These are phyloP conservation scores for Microplitis manilae DNA, from an alignment of 2,888 invertebrate genomes.

Conservation along the genomic window DNA sequence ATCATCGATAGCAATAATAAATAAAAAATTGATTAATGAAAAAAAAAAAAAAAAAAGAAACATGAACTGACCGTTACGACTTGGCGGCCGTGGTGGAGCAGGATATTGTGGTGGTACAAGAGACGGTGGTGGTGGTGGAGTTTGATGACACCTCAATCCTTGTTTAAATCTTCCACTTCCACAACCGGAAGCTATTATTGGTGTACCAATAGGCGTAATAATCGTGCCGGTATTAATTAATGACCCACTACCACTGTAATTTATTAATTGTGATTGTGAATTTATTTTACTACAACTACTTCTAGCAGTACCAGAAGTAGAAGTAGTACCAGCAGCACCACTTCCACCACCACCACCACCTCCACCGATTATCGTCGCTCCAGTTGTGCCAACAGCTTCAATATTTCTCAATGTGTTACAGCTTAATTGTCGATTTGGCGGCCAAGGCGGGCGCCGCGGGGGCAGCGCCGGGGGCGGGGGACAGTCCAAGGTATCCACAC, in stretches of 20 bases:
- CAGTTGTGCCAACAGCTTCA: slow-evolving; percentile 53
- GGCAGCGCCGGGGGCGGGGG: slow-evolving; percentile 73
- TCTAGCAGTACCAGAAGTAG: slow-evolving; percentile 35
- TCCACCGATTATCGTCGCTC: slow-evolving; percentile 35
- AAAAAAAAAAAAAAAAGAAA: slow-evolving; percentile 17
- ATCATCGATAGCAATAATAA: background rate
- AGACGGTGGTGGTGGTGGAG: slow-evolving; percentile 57
- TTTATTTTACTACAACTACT: slow-evolving; percentile 20
- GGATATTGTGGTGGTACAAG: slow-evolving; percentile 69
- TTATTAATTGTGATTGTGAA: background rate
- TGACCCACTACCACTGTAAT: background rate
- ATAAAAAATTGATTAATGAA: slow-evolving; percentile 23
- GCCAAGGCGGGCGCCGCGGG: slow-evolving; percentile 71
- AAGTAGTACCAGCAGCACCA: slow-evolving; percentile 44
- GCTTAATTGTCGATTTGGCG: slow-evolving; percentile 71
- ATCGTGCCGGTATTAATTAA: background rate
- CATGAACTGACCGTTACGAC: slow-evolving; percentile 66
- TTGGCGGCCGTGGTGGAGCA: slow-evolving; percentile 70
- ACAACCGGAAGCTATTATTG: slow-evolving; percentile 38
- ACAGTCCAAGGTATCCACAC: slow-evolving; percentile 72
- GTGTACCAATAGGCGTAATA: slow-evolving; percentile 53
- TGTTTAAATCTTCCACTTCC: slow-evolving; percentile 33
- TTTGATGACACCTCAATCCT: slow-evolving; percentile 42
- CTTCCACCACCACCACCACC: slow-evolving; percentile 18
- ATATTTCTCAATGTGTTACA: slow-evolving; percentile 64